Conservation (phyloP, 1,140 invertebrate genomes). For the Heliconius eleuchia region DNA sequence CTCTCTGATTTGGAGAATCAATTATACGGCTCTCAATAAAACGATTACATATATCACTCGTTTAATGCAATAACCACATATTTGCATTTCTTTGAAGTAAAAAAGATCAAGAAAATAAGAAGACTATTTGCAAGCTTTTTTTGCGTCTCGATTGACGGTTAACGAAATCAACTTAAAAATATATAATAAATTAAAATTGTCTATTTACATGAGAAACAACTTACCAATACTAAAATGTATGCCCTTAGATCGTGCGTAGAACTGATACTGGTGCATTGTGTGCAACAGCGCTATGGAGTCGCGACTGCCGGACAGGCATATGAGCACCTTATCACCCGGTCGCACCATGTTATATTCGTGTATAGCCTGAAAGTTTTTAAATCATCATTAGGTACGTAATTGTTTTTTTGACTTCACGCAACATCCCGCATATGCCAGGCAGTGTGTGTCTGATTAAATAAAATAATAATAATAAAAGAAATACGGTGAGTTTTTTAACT, state of each 20-base stretch:
- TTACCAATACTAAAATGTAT: slow-evolving; percentile 87
- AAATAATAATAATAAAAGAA: neutral
- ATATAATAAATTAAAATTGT: too few relatives aligned
- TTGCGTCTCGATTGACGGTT: too few relatives aligned
- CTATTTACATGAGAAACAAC: slow-evolving; percentile 18
- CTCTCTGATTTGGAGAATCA: neutral
- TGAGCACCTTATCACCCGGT: slow-evolving; percentile 90
- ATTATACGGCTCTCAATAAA: neutral
- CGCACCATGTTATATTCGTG: slow-evolving; percentile 93
- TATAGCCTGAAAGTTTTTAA: slow-evolving; percentile 84
- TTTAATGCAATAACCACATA: too few relatives aligned
- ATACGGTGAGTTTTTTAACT: neutral
- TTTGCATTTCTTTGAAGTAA: too few relatives aligned
- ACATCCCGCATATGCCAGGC: too few relatives aligned
- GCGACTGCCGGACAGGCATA: slow-evolving; percentile 92
- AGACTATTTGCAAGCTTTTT: too few relatives aligned
- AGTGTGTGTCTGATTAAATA: neutral
- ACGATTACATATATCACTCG: too few relatives aligned
- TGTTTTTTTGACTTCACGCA: neutral
- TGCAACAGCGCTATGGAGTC: slow-evolving; percentile 92
- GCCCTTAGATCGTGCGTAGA: slow-evolving; percentile 87
- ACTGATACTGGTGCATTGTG: slow-evolving; percentile 92
- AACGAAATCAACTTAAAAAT: too few relatives aligned
- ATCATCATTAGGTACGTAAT: neutral
- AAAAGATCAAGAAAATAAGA: too few relatives aligned